Base-by-base conservation (phyloP, 2,113 vertebrate species). In the Peromyscus maniculatus region DNA sequence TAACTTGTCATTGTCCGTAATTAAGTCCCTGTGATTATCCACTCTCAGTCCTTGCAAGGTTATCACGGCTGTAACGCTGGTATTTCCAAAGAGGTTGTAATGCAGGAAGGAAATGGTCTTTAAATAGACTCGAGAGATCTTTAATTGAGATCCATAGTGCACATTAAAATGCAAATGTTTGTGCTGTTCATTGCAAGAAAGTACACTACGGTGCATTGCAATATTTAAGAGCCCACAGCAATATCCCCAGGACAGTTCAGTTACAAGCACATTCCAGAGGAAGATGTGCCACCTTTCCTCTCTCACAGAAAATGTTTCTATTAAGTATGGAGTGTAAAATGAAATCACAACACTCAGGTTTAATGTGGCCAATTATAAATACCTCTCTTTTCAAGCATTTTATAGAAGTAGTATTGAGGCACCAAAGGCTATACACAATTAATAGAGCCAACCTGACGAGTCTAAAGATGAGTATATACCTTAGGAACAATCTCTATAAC, bases 121-220 rank as follows among this genome's bases (percentile, higher is more conserved):
- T 88, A 97, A 96, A 77, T 36, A 96, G 91, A 88, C 91, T 62
- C 52, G 19, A 59, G 86, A 87, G 90, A 93, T 31, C 83, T 59
- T 93, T 97, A 96, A 97, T 78, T 91, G 91, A 97, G 96, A 97
- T 92, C 96, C 87, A 95, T 5, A 15, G 28, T 84, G 52, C 33
- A 67, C 24, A 91, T 96, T 96, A 97, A 97, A 79, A 93, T 97
- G 92, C 87, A 93, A 95, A 96, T 96, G 92, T 82, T 90, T 94
- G 59, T 74, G 88, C 55, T n/a, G 46, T 55, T 92, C 75, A 2
- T 43, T 31, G 15, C 82, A 79, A 92, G 43, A 89, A 74, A 82
- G 52, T 17, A 74, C 31, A 43, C 66, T 16, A 13, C 72, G 16
- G 6, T 43, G 69, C 55, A 49, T 87, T 72, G n/a, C 33, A 67